phyloP scores from a whole-genome alignment of 1,140 invertebrate species.

The Lutraria rhynchaena region DNA sequence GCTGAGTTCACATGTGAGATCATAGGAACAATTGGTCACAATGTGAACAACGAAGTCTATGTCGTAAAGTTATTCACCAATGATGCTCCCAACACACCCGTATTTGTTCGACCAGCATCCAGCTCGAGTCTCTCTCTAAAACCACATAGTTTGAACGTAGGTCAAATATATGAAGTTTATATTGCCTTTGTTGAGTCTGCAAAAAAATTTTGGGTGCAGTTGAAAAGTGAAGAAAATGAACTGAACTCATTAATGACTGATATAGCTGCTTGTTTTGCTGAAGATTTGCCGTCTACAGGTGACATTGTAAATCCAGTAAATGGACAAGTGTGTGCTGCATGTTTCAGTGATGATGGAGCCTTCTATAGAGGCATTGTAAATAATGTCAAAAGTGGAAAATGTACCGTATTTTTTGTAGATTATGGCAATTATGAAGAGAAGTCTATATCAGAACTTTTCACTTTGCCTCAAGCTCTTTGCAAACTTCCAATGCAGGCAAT shows the following conservation, averaged over 20 bases:
- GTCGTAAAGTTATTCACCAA: conserved; percentile 32
- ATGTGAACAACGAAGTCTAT: conserved; percentile 31
- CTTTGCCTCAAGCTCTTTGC: conserved; percentile 61
- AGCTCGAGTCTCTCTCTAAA: conserved; percentile 15
- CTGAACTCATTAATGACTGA: conserved; percentile 63
- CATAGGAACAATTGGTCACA: conserved; percentile 8
- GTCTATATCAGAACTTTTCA: conserved; percentile 57
- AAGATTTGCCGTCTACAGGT: conserved; percentile 51
- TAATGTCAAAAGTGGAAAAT: conserved; percentile 83
- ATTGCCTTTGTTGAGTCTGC: conserved; percentile 64
- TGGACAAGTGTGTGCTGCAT: conserved; percentile 83
- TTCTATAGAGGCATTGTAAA: conserved; percentile 92
- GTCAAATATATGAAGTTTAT: conserved; percentile 57
- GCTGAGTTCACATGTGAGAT: conserved; percentile 56
- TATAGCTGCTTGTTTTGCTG: conserved; percentile 59
- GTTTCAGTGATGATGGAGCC: conserved; percentile 87
- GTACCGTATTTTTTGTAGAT: conserved; percentile 91
- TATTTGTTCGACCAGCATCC: conserved; percentile 38
- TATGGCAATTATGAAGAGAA: conserved; percentile 82
- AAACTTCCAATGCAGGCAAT: conserved; percentile 62
- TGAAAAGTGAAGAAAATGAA: conserved; percentile 58
- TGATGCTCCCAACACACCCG: conserved; percentile 39
- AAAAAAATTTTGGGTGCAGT: conserved; percentile 68
- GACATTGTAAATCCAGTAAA: conserved; percentile 52
- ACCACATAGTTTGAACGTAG: conserved; percentile 32